A percentile compares a stretch with the other conserved stretches of the same genome.
Conservation (phyloP, 2,888 invertebrate species). For the Euzophera pinguis region DNA sequence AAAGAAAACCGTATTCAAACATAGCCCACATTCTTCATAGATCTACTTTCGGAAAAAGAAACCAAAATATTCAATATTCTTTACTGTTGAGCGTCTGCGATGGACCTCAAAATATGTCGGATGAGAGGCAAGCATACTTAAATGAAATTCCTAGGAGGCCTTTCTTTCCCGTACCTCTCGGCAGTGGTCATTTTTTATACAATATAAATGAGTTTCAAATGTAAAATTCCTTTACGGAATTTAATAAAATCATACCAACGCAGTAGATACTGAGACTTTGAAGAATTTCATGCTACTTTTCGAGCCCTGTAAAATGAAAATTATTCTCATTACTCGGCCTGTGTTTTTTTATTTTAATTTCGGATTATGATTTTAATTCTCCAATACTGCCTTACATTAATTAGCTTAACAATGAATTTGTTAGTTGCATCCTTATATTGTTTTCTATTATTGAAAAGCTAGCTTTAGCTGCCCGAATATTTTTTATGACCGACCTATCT, state of each 20-base stretch:
- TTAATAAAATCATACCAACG: constrained; percentile 11
- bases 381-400: no score
- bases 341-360: neutral
- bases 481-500: no score
- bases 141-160: constrained; percentile 59
- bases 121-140: constrained; percentile 27
- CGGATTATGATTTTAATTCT: no score
- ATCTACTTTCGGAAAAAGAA: neutral
- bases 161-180: constrained; percentile 31
- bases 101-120: constrained; percentile 13
- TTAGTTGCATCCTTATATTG: no score
- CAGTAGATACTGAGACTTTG: neutral
- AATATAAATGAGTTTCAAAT: constrained; percentile 30
- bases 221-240: constrained; percentile 20
- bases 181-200: constrained; percentile 35
- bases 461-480: no score
- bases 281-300: neutral
- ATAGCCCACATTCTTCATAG: neutral
- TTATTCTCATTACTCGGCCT: neutral
- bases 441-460: no score
- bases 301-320: neutral
- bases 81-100: constrained; percentile 5
- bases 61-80: constrained; percentile 4
- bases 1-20: neutral
- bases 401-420: no score